Conservation (phyloP, 2,113 vertebrate species). For the Nothoprocta perdicaria region DNA sequence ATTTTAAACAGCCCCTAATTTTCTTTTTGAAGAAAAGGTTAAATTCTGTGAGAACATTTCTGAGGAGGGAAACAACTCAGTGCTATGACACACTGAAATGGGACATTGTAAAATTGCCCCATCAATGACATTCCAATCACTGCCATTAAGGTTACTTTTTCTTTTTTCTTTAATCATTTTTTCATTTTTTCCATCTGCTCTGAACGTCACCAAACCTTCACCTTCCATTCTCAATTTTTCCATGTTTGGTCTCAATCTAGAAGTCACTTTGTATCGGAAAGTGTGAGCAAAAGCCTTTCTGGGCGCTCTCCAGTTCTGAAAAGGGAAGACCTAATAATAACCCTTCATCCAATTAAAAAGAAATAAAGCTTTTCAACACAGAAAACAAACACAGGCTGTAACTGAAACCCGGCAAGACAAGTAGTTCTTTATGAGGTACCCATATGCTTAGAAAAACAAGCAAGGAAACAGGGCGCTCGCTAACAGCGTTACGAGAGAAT, state of each 20-base stretch:
- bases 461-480: not conserved
- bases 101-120: not conserved
- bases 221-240: slow-evolving; percentile 24
- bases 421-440: not conserved
- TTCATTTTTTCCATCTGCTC: not conserved
- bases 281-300: slow-evolving; percentile 15
- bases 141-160: not conserved
- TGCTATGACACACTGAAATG: not conserved
- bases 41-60: not conserved
- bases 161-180: not conserved
- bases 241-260: slow-evolving; percentile 27
- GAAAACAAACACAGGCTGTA: not conserved
- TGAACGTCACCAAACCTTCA: slow-evolving; percentile 23
- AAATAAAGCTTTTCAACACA: not conserved
- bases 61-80: not conserved
- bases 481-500: not conserved
- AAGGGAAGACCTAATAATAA: slow-evolving; percentile 51
- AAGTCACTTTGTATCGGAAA: slow-evolving; percentile 34
- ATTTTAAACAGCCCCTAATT: not conserved
- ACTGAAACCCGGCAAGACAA: not conserved
- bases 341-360: not conserved
- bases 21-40: not conserved
- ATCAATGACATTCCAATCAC: not conserved
- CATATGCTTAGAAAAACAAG: not conserved
- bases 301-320: slow-evolving; percentile 37